Evolutionary conservation across 2,888 invertebrate genomes (phyloP), one percentile per base, ranked within the genome.

Genomic region (Pammene fasciana): DNA sequence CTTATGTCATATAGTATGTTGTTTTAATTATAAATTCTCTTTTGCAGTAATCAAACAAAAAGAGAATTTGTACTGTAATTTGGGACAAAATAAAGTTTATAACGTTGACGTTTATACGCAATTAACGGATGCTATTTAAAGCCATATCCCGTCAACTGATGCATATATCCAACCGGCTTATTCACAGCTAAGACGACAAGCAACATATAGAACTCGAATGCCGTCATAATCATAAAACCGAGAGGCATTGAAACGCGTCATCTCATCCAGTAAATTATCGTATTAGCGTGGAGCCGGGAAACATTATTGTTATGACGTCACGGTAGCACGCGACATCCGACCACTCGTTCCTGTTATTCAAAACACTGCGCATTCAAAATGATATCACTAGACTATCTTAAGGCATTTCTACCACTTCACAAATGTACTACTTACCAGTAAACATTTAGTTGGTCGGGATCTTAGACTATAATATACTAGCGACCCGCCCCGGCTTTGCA

Each of bases 141-240:
- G 10, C n/a, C 48, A 14, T 38, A 7, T 18, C 41, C 54, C 59
- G 50, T 57, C 41, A 26, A 3, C 26, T 4, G 26, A 45, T 50
- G 10, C 34, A 2, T 54, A 14, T 18, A 43, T 59, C 45, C 45
- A 65, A 14, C 26, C 13, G 18, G 11, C 26, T 0, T 16, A 16
- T 18, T 11, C 5, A 50, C 0, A 11, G 26, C 18, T 26, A 38
- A 38, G 38, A 9, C 38, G 8, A 38, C 38, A 9, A 38, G 38
- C 38, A 38, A 38, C 38, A 9, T 26, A 18, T 50, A 55, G 38
- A 61, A 61, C 26, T 34, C 26, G 18, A 48, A 48, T 65, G 64
- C 38, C 68, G 54, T 68, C 68, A 46, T 54, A 48, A 59, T 43
- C 59, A 60, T 68, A 65, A 64, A 52, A 57, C n/a, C 61, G 46